phyloP scores from a whole-genome alignment of 2,888 invertebrate species.

The Drosophila macrospina region DNA sequence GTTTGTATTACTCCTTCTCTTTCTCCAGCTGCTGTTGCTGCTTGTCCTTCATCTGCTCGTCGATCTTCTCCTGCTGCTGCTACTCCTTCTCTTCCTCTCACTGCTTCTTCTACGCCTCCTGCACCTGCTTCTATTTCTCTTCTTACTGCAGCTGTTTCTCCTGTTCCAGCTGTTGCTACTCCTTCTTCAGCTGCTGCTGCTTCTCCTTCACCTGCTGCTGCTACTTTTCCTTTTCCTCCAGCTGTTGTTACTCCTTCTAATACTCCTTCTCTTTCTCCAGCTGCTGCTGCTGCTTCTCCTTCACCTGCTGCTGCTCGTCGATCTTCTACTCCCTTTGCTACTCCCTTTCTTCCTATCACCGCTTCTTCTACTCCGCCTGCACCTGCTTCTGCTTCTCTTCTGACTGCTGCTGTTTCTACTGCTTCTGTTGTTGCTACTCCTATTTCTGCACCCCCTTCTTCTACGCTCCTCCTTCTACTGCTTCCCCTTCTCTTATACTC shows the following conservation, averaged over 20 bases:
- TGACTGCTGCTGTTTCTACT: neutral
- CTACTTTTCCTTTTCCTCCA: neutral
- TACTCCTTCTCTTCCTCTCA: neutral
- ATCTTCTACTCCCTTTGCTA: too few relatives aligned
- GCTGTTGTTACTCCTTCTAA: constrained; percentile 49
- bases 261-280: constrained; percentile 4
- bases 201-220: too few relatives aligned
- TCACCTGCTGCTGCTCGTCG: neutral
- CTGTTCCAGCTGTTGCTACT: neutral
- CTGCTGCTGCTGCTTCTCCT: neutral
- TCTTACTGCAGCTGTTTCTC: constrained; percentile 1
- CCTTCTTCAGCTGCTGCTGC: too few relatives aligned
- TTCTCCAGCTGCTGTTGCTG: neutral
- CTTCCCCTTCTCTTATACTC: too few relatives aligned
- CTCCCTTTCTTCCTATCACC: too few relatives aligned
- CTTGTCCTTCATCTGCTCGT: neutral
- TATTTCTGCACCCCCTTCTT: too few relatives aligned
- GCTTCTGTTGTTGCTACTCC: neutral
- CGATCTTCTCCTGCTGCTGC: neutral
- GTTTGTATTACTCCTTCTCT: too few relatives aligned
- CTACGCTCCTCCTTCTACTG: too few relatives aligned
- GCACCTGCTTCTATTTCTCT: too few relatives aligned
- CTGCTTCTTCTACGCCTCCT: too few relatives aligned
- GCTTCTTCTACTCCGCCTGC: too few relatives aligned
- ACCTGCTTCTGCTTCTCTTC: neutral